A percentile compares a stretch with the other conserved stretches of the same genome.
These are phyloP conservation scores for Myotis brandtii DNA, from an alignment of 2,113 vertebrate species.

Conservation along the genomic window DNA sequence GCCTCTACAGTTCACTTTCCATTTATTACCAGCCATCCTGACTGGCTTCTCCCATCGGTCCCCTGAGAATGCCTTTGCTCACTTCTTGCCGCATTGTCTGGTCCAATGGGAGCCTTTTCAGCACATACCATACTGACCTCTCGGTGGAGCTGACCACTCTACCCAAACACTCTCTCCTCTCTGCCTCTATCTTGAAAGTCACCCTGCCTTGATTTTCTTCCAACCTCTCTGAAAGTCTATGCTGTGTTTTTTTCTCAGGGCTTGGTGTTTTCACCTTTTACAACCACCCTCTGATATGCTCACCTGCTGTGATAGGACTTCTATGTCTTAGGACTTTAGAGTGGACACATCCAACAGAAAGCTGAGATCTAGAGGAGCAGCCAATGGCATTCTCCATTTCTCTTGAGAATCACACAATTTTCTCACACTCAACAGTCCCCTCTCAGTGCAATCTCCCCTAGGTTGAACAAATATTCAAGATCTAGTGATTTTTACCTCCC, in stretches of 20 bases:
- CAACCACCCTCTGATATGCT: not conserved
- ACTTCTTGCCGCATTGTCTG: accelerated
- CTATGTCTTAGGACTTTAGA: no score
- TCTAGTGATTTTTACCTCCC: not conserved
- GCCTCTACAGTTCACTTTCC: not conserved
- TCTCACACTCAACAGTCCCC: not conserved
- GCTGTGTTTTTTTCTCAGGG: not conserved
- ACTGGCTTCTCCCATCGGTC: not conserved
- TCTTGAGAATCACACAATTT: not conserved
- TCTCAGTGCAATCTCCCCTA: not conserved
- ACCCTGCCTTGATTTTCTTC: not conserved
- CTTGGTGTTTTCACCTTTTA: not conserved
- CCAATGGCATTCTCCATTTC: accelerated
- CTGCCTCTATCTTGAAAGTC: not conserved
- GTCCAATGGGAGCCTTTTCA: not conserved
- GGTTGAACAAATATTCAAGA: not conserved
- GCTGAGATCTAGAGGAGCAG: accelerated
- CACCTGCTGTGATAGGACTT: accelerated
- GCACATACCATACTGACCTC: no score
- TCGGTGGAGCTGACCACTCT: not conserved
- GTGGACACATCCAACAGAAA: accelerated
- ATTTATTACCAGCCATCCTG: accelerated
- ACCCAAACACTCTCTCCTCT: not conserved
- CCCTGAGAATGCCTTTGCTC: accelerated
- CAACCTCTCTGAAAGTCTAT: not conserved